A percentile compares a stretch with the other conserved stretches of the same genome.
Conservation (phyloP, 1,140 invertebrate species). For the Papilio aristodemus region DNA sequence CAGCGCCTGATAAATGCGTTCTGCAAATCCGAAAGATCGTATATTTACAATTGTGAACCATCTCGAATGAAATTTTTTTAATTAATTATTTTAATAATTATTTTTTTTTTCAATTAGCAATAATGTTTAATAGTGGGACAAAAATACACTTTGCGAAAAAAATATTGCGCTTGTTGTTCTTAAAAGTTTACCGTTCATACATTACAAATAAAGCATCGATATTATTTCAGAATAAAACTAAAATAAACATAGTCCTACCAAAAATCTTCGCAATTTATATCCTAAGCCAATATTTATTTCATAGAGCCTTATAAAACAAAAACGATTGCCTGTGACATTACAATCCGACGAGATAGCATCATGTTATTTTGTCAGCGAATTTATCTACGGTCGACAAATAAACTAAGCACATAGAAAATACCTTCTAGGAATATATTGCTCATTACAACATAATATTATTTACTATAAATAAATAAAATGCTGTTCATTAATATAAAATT, state of each 20-base stretch:
- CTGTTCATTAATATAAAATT: too few relatives aligned
- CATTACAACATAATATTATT: too few relatives aligned
- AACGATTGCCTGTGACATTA: neutral
- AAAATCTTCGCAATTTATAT: neutral
- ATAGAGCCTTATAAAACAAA: neutral
- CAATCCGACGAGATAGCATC: neutral
- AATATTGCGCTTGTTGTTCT: too few relatives aligned
- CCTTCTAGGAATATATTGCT: neutral
- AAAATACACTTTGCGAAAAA: too few relatives aligned
- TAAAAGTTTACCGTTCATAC: too few relatives aligned
- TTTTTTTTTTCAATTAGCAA: too few relatives aligned
- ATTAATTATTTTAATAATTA: too few relatives aligned
- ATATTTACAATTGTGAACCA: neutral
- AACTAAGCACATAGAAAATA: neutral
- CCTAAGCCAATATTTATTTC: neutral
- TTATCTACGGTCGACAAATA: neutral
- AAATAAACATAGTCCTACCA: neutral
- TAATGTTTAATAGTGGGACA: too few relatives aligned
- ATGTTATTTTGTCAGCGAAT: neutral
- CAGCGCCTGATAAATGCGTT: slow-evolving; percentile 1
- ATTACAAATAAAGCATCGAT: too few relatives aligned
- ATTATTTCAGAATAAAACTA: neutral
- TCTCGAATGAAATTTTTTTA: too few relatives aligned
- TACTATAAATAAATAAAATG: too few relatives aligned
- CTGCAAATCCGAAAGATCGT: neutral